phyloP scores from a whole-genome alignment of 2,113 vertebrate genomes.

The Hucho hucho region DNA sequence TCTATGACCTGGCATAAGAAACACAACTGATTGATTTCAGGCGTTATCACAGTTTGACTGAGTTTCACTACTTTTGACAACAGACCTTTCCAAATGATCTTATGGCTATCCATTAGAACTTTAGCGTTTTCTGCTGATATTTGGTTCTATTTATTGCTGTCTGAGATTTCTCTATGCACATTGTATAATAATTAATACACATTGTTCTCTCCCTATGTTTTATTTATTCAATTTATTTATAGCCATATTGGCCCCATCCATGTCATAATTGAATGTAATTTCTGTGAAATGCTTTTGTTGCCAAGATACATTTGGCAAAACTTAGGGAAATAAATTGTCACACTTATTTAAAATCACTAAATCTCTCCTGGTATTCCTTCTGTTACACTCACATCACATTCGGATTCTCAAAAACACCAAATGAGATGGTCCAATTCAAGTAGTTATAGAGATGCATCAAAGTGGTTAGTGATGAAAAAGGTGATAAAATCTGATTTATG shows the following conservation, averaged over 20 bases:
- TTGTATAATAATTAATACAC: constrained; percentile 60
- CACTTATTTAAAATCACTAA: constrained; percentile 52
- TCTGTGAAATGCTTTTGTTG: constrained; percentile 86
- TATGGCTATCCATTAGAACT: constrained; percentile 23
- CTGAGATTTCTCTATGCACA: constrained; percentile 57
- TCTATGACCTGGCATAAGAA: background rate
- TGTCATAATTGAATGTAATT: constrained; percentile 76
- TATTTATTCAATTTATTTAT: constrained; percentile 80
- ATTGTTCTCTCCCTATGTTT: constrained; percentile 54
- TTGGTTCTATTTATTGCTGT: too few relatives aligned
- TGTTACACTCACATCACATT: background rate
- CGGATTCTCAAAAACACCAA: background rate
- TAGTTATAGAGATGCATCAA: background rate
- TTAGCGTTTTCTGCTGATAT: constrained; percentile 11
- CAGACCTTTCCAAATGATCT: background rate
- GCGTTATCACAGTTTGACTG: background rate
- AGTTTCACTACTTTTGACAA: background rate
- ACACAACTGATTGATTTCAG: background rate
- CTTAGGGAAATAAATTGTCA: constrained; percentile 79
- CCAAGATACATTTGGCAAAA: constrained; percentile 78
- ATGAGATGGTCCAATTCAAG: background rate
- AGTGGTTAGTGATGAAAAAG: background rate
- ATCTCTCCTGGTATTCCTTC: background rate
- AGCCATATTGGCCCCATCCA: constrained; percentile 88
- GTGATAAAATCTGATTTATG: background rate